Conservation (phyloP, 2,113 vertebrate genomes). For the Dolichallabes microphthalmus region DNA sequence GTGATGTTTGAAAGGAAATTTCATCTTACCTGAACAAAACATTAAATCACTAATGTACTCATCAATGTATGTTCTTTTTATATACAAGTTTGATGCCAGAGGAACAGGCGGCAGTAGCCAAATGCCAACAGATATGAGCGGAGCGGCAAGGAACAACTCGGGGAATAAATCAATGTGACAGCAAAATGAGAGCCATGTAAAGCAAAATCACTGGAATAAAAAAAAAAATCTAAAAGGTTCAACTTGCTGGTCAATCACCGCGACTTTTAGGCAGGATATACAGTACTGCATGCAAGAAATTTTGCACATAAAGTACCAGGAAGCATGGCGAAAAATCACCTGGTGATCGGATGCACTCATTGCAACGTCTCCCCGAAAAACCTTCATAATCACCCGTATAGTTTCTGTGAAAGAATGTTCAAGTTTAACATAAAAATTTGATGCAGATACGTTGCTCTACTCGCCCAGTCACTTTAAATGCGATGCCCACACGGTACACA, state of each 20-base stretch:
- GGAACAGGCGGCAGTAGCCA: conserved; percentile 32
- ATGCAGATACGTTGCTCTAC: too few relatives aligned
- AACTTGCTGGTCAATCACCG: background rate
- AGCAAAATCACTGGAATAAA: background rate
- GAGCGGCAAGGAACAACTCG: conserved; percentile 22
- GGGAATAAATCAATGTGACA: background rate
- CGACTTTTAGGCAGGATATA: background rate
- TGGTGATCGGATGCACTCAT: too few relatives aligned
- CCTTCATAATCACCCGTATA: too few relatives aligned
- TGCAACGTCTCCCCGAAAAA: too few relatives aligned
- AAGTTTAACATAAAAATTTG: too few relatives aligned
- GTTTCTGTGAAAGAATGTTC: too few relatives aligned
- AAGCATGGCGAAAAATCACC: background rate
- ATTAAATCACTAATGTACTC: background rate
- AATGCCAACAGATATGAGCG: conserved; percentile 21
- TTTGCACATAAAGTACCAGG: background rate
- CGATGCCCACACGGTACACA: too few relatives aligned
- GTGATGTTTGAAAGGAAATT: background rate
- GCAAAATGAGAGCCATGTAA: conserved; percentile 8
- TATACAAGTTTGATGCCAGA: background rate
- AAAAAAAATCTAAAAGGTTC: background rate
- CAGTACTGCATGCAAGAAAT: background rate
- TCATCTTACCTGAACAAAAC: conserved; percentile 11
- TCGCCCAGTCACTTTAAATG: too few relatives aligned
- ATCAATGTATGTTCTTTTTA: background rate